Base-by-base conservation (phyloP, 2,113 vertebrate genomes). In the Oncorhynchus masou region DNA sequence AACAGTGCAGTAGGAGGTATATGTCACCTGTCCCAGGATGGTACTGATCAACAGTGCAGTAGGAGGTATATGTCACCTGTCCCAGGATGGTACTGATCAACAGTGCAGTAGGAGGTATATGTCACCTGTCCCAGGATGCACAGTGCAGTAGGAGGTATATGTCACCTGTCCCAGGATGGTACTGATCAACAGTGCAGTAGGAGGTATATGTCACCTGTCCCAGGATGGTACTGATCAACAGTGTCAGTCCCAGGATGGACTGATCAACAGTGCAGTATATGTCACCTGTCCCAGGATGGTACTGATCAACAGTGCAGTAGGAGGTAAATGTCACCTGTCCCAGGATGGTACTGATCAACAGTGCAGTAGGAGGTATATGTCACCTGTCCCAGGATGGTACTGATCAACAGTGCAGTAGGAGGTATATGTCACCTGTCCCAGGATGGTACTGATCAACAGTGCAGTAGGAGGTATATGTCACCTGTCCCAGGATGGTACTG, bases 261-360 rank as follows among this genome's bases (percentile, higher is more conserved):
- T n/a, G n/a, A n/a, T n/a, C n/a, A 94, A 92, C 86, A 90, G 67
- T 70, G 24, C 62, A 65, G 85, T n/a, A n/a, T n/a, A n/a, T n/a
- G n/a, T n/a, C n/a, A n/a, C n/a, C n/a, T n/a, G n/a, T 80, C 89
- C 84, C 77, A 9, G 64, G 81, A n/a, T n/a, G 68, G 51, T 89
- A 91, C 91, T 92, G 83, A 87, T 89, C 84, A 94, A 92, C 86
- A 89, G 67, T 70, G 25, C 64, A 66, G 85, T 83, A 77, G 25
- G 85, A 93, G 76, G 77, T 73, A 60, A 69, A 71, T 68, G 79
- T 67, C 74, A 70, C 79, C 16, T 74, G 70, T 81, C 88, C 84
- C n/a, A 9, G 66, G 82, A 90, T 86, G 69, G 51, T 89, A 91
- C 91, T 92, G 83, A 87, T 89, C 85, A 94, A 92, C 86, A 90